phyloP scores from a whole-genome alignment of 2,797 vertebrate genomes.

The Ctenosaura bakeri region DNA sequence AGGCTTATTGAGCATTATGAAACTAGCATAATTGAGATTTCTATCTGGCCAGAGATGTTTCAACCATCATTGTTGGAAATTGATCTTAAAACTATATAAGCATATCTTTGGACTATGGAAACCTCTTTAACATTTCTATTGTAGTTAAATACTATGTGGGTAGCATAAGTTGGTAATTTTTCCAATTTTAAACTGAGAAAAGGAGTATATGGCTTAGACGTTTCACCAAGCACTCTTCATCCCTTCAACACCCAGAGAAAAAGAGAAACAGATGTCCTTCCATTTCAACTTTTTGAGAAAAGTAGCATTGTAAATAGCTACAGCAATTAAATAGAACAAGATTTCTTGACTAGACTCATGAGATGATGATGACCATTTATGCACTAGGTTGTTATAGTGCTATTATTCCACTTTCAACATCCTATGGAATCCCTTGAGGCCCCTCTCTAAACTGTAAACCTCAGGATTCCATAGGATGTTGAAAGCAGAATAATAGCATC shows the following conservation, averaged over 20 bases:
- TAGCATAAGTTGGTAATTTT: neutral
- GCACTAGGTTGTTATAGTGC: too few species aligned
- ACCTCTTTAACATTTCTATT: neutral
- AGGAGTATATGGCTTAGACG: neutral
- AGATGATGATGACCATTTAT: too few species aligned
- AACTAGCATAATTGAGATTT: slow-evolving; percentile 22
- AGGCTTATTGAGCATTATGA: slow-evolving; percentile 14
- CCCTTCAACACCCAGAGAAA: slow-evolving; percentile 3
- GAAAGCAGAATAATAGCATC: too few species aligned
- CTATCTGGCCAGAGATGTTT: slow-evolving; percentile 18
- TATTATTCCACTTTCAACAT: too few species aligned
- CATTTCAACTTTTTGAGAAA: neutral
- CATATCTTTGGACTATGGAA: neutral
- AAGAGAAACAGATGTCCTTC: neutral
- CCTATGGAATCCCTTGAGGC: too few species aligned
- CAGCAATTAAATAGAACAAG: neutral
- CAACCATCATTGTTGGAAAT: slow-evolving; percentile 7
- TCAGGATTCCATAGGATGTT: too few species aligned
- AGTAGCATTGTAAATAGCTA: neutral
- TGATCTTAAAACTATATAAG: neutral
- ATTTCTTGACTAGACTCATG: neutral
- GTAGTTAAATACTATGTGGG: neutral
- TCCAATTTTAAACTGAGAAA: neutral
- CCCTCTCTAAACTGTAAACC: too few species aligned
- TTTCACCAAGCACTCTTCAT: neutral